These are phyloP conservation scores for Muricea muricata DNA, from an alignment of 92 coral and sea anemone genomes.

Conservation along the genomic window DNA sequence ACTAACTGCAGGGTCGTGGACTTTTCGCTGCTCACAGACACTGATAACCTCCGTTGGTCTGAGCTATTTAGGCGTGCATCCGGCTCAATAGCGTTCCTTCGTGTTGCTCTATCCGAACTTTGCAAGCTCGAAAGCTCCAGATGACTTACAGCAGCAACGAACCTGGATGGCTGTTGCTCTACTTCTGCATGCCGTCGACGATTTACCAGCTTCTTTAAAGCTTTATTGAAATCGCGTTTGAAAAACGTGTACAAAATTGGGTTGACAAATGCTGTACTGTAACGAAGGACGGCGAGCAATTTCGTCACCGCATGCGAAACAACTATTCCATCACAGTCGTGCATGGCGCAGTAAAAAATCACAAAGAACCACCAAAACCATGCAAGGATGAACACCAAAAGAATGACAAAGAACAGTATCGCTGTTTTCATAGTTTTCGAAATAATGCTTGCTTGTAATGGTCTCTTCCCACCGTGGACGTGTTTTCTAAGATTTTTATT, in stretches of 20 bases:
- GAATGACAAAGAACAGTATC: conserved; percentile 4
- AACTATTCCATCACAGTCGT: background rate
- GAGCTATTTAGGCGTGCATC: too few species aligned
- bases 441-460: background rate
- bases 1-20: too few species aligned
- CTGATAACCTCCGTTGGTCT: too few species aligned
- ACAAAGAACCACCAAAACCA: conserved; percentile 44
- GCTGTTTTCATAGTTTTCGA: conserved; percentile 15
- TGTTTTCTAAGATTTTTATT: background rate
- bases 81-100: too few species aligned
- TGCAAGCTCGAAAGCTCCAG: too few species aligned
- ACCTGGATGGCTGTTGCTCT: background rate
- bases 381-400: background rate
- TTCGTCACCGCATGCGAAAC: background rate
- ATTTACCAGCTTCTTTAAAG: conserved; percentile 8
- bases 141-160: background rate
- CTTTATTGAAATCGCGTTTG: conserved; percentile 32
- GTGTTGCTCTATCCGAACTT: too few species aligned
- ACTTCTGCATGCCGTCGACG: conserved; percentile 2
- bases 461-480: background rate
- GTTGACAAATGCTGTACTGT: conserved; percentile 28
- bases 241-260: conserved; percentile 32
- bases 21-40: too few species aligned
- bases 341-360: background rate
- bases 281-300: conserved; percentile 1